Conservation (phyloP, 2,888 invertebrate genomes). For the Syritta pipiens region DNA sequence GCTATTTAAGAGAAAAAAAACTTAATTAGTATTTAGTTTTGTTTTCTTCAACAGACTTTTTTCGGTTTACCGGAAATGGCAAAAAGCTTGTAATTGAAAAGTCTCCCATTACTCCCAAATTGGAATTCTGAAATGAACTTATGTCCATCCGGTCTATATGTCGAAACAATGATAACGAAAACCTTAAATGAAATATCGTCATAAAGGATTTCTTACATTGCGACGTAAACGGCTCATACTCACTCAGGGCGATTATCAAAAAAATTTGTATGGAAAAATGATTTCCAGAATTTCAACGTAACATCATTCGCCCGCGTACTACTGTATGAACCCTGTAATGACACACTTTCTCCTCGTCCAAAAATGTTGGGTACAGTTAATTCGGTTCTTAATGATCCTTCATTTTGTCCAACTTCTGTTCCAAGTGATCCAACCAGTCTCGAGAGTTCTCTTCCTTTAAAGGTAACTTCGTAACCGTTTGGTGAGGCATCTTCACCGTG, state of each 20-base stretch:
- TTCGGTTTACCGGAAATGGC: constrained; percentile 79
- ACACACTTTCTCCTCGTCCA: constrained; percentile 92
- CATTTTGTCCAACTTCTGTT: constrained; percentile 94
- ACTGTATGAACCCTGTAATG: constrained; percentile 91
- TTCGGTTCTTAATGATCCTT: constrained; percentile 87
- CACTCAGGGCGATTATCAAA: constrained; percentile 82
- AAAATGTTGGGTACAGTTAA: constrained; percentile 89
- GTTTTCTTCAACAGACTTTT: too few relatives aligned
- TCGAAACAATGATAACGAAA: constrained; percentile 87
- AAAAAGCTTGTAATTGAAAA: constrained; percentile 84
- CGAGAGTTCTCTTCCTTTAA: constrained; percentile 90
- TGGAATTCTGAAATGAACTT: constrained; percentile 87
- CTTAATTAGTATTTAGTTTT: too few relatives aligned
- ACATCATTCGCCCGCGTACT: constrained; percentile 90
- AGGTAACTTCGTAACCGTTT: constrained; percentile 90
- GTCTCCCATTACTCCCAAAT: constrained; percentile 89
- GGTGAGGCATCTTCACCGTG: constrained; percentile 87
- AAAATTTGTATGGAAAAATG: constrained; percentile 86
- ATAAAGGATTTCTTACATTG: not conserved
- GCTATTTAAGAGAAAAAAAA: constrained; percentile 77
- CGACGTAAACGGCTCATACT: too few relatives aligned
- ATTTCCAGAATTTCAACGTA: constrained; percentile 89
- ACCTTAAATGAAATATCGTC: constrained; percentile 81
- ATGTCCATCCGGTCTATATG: constrained; percentile 79
- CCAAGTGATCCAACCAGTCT: constrained; percentile 91